Conservation (phyloP, 2,797 vertebrate genomes). For the Heterohyrax brucei region DNA sequence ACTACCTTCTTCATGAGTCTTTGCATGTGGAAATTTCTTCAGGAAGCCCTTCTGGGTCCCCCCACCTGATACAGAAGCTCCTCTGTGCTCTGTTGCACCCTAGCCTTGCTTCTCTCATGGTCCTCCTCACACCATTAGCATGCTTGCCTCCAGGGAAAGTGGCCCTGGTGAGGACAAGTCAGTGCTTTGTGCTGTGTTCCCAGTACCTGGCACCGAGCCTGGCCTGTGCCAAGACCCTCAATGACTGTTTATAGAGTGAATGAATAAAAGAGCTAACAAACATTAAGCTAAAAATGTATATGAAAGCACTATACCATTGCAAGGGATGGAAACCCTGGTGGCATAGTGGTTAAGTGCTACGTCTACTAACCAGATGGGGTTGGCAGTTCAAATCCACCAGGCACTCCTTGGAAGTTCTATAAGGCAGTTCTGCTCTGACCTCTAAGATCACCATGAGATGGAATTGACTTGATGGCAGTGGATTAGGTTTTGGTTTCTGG, state of each 20-base stretch:
- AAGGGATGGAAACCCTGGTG: neutral
- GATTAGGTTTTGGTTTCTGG: too few relatives aligned
- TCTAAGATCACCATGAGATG: too few relatives aligned
- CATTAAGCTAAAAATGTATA: neutral
- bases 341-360: too few relatives aligned
- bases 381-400: too few relatives aligned
- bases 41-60: neutral
- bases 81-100: rapidly evolving
- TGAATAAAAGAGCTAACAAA: slow-evolving; percentile 24
- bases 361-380: too few relatives aligned
- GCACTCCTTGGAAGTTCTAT: too few relatives aligned
- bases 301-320: neutral
- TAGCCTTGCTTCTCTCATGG: neutral
- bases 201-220: neutral
- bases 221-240: neutral
- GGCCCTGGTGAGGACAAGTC: neutral
- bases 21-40: neutral
- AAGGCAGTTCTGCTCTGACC: too few relatives aligned
- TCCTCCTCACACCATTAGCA: neutral
- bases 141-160: neutral
- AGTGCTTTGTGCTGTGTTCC: neutral
- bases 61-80: neutral
- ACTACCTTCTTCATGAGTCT: neutral
- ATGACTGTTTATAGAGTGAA: neutral
- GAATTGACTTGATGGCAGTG: too few relatives aligned